These are phyloP conservation scores for Craseonycteris thonglongyai DNA, from an alignment of 2,113 vertebrate genomes.

Conservation along the genomic window DNA sequence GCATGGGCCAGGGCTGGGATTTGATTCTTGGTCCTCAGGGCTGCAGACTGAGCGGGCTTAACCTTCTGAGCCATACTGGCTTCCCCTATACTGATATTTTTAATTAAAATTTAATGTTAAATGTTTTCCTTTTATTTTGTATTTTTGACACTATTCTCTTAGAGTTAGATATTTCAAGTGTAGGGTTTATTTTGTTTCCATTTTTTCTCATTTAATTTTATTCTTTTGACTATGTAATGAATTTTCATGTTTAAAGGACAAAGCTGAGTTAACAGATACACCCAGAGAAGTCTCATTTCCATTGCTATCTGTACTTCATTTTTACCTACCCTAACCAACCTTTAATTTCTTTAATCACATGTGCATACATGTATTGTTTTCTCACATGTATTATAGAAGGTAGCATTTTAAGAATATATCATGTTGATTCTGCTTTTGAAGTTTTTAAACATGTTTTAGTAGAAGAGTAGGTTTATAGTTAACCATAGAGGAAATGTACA, in stretches of 20 bases:
- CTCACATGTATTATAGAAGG: not conserved
- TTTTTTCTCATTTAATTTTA: not conserved
- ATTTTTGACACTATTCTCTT: not conserved
- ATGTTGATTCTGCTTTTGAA: not conserved
- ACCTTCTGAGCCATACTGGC: too few relatives aligned
- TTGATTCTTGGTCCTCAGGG: too few relatives aligned
- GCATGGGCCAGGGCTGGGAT: too few relatives aligned
- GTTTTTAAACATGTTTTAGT: not conserved
- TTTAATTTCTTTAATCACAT: not conserved
- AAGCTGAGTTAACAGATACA: not conserved
- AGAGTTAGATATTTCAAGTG: not conserved
- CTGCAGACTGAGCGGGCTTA: too few relatives aligned
- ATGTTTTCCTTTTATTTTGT: not conserved
- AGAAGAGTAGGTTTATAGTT: not conserved
- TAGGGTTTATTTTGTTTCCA: not conserved
- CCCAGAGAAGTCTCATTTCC: not conserved
- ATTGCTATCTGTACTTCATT: not conserved
- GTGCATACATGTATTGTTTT: not conserved
- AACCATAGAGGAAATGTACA: not conserved
- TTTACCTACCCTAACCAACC: not conserved
- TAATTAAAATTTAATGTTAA: not conserved
- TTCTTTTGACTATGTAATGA: not conserved
- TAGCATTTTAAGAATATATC: not conserved
- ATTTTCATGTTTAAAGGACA: not conserved
- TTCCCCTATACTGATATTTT: not conserved